Evolutionary conservation across 2,888 invertebrate species (phyloP), one percentile per base, ranked within the genome.

Genomic region (Halictus ligatus): DNA sequence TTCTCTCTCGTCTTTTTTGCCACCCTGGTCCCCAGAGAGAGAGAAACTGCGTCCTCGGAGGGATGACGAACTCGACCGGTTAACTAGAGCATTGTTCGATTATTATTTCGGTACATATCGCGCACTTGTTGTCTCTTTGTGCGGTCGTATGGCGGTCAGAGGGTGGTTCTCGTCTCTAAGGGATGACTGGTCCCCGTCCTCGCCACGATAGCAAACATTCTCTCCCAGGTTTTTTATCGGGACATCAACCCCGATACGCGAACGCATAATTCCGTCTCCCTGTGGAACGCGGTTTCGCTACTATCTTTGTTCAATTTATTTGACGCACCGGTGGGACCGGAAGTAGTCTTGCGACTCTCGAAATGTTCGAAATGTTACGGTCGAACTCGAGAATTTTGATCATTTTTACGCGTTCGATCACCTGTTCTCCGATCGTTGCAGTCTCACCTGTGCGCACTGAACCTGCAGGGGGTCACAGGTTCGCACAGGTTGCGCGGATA

Each of bases 51-150:
- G n/a, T 82, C 83, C 81, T 79, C 75, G 80, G 89, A 83, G 92
- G 92, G 92, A 89, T 78, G 88, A 86, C 88, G 89, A 88, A 83
- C 90, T 90, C 92, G 92, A 89, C 92, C 94, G 91, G 94, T 94
- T 95, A 95, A 95, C 94, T 93, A 93, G 93, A 91, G 94, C 92
- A 95, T 95, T 95, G 95, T 95, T 95, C 93, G 94, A 94, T 95
- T 95, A 95, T 95, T 95, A 95, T 95, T 95, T 95, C 93, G 92
- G 93, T 95, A 95, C 95, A 95, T 95, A 95, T 95, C 95, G 94
- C 92, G 94, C 95, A 95, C 95, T 95, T 95, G 95, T 95, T 94
- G 94, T 93, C 92, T 94, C 93, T 91, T 94, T 95, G 93, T 94
- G 92, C 89, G 88, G 88, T 91, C 91, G 91, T 91, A 92, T 92